phyloP scores from a whole-genome alignment of 2,113 vertebrate species.

The Ochotona princeps region DNA sequence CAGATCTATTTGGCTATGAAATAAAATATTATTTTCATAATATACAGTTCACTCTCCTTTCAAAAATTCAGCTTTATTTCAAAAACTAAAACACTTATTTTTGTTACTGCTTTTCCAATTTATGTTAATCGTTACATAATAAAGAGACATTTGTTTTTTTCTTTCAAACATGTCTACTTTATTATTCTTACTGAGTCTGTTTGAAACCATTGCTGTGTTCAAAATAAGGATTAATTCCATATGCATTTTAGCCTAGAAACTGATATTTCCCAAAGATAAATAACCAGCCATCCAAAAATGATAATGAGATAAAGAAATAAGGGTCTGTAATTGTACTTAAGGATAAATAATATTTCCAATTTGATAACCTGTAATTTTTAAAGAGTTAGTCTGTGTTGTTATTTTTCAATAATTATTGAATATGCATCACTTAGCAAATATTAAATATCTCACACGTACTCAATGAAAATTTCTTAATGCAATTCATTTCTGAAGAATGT shows the following conservation, averaged over 20 bases:
- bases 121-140: neutral
- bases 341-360: neutral
- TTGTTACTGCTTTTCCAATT: neutral
- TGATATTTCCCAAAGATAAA: neutral
- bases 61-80: neutral
- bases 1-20: no score
- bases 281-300: no score
- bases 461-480: neutral
- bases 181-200: neutral
- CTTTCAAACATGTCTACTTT: neutral
- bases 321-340: neutral
- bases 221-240: neutral
- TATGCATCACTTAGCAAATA: neutral
- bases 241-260: fast-evolving
- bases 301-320: neutral
- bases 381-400: neutral
- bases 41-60: no score
- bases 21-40: no score
- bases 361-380: neutral
- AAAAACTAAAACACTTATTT: neutral
- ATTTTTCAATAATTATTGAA: neutral
- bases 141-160: neutral
- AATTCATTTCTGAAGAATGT: neutral
- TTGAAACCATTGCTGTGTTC: neutral
- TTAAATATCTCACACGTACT: neutral